Base-by-base conservation (phyloP, 1,140 invertebrate genomes). In the Schlechtendalia chinensis region DNA sequence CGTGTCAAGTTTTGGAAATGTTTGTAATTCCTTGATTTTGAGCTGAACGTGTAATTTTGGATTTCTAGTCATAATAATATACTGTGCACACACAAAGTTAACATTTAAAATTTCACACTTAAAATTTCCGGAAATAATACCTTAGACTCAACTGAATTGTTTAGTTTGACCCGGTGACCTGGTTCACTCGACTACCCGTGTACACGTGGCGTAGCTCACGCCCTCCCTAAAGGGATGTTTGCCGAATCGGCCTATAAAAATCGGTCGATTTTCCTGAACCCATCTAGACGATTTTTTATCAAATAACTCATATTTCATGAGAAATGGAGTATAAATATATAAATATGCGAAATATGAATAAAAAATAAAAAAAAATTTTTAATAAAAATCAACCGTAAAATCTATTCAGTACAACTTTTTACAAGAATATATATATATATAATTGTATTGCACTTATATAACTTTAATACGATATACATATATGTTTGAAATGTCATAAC, bases 131-230 rank as follows among this genome's bases (percentile, higher is more conserved):
- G 69, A 69, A 16, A 54, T 29, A 32, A 72, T 72, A 54, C 16
- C 24, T 29, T 54, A 6, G 22, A 11, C 50, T 24, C 39, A 39
- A 14, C 65, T n/a, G 69, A 54, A 72, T 72, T 72, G 69, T 72
- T 72, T 47, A 72, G 50, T 72, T 72, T 54, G 69, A 72, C 69
- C 69, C 69, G 47, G 69, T 72, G 69, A 72, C 69, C 69, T 72
- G 47, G 69, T 72, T 72, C 69, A 29, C 50, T 29, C 58, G 58
- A 61, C 58, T 61, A 63, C 27, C 47, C 6, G 22, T 24, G 24
- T 39, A 29, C 69, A 72, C 69, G 50, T 72, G 69, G 69, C 69
- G 14, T n/a, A 53, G 69, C 45, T 22, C 8, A 69, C 45, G 67
- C 45, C 45, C 22, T 69, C 67, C 67, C 67, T 22, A 69, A 69